Evolutionary conservation across 1,140 invertebrate species (phyloP), one percentile per base, ranked within the genome.

Genomic region (Hestina assimilis): DNA sequence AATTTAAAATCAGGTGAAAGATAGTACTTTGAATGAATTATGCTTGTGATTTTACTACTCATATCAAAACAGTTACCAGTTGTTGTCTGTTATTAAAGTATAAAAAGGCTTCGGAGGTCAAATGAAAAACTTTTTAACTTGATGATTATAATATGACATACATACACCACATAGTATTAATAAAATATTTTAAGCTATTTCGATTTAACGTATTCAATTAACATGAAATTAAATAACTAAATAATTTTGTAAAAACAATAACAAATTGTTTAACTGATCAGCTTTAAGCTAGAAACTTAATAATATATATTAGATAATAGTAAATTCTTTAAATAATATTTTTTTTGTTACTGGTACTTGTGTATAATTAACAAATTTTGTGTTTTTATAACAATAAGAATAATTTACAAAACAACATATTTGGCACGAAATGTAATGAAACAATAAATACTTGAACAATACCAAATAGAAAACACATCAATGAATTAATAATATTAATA

Each of bases 61-160:
- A n/a, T n/a, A n/a, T n/a, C n/a, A n/a, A n/a, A n/a, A n/a, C n/a
- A n/a, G n/a, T n/a, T n/a, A n/a, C n/a, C n/a, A n/a, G n/a, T n/a
- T n/a, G n/a, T n/a, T n/a, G n/a, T n/a, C n/a, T n/a, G n/a, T n/a
- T n/a, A n/a, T n/a, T n/a, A n/a, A n/a, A n/a, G 24, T 9, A 28
- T 9, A 9, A 8, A 28, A n/a, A 28, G n/a, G 24, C 0, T 28
- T 28, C n/a, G 8, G n/a, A 28, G 2, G 26, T 5, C 3, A 53
- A 63, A 51, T 59, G 41, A 72, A 66, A 66, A 43, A 62, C 12
- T 8, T 29, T 42, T 54, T 57, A 67, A 66, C 63, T 74, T 75
- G 61, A 81, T 71, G 69, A 76, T 71, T 80, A 80, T 77, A 75
- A 76, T 69, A 79, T 76, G n/a, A n/a, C n/a, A n/a, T n/a, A n/a